phyloP scores from a whole-genome alignment of 2,888 invertebrate genomes.

The Troilus luridus region DNA sequence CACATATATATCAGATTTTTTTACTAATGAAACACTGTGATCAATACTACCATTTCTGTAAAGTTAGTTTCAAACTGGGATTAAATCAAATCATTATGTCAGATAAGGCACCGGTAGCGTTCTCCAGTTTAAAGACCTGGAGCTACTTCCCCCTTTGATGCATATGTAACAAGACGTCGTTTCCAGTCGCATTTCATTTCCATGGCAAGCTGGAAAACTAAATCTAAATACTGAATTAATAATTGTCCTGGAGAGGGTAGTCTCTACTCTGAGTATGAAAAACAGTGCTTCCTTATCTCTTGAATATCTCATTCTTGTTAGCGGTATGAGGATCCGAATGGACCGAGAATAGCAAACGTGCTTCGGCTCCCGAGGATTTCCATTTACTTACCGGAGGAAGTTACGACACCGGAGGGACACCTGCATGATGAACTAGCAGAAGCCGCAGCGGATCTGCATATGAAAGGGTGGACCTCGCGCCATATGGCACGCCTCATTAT shows the following conservation, averaged over 20 bases:
- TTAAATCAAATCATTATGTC: not conserved
- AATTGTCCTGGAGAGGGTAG: not conserved
- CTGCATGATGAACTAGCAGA: conserved; percentile 52
- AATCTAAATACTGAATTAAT: conserved; percentile 4
- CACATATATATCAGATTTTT: no score
- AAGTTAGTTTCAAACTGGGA: not conserved
- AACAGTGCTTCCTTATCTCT: not conserved
- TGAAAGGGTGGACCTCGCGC: conserved; percentile 36
- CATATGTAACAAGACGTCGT: not conserved
- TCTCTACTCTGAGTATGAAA: not conserved
- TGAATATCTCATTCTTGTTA: conserved; percentile 14
- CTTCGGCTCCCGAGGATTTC: not conserved
- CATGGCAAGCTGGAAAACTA: not conserved
- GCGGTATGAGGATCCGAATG: not conserved
- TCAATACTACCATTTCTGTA: no score
- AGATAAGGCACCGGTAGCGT: not conserved
- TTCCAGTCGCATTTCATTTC: not conserved
- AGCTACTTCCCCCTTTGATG: not conserved
- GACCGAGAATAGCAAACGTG: not conserved
- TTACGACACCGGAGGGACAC: conserved; percentile 13
- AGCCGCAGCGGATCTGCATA: conserved; percentile 30
- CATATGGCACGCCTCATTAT: conserved; percentile 52
- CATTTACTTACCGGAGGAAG: not conserved
- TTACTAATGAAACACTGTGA: no score
- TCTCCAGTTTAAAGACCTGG: not conserved